Evolutionary conservation across 1,140 invertebrate species (phyloP).

Genomic region (Brachionus calyciflorus): DNA sequence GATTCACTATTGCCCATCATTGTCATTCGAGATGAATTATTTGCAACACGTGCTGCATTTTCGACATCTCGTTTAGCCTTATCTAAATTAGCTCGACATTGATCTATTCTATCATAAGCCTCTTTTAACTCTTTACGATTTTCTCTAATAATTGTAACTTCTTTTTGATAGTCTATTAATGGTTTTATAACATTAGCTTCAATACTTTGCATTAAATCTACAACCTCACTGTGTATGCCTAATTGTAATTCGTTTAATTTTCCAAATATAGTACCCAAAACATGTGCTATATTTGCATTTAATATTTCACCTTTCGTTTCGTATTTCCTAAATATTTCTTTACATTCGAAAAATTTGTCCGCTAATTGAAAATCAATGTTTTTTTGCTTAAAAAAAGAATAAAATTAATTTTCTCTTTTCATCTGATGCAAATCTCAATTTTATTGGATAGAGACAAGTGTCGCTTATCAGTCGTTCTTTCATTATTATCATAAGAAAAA

Average conservation of each 20-base stretch:
- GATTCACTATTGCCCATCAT: constrained; percentile 17
- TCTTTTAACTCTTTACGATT: constrained; percentile 39
- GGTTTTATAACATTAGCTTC: constrained; percentile 14
- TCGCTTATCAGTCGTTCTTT: no score
- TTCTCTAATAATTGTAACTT: neutral
- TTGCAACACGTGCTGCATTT: neutral
- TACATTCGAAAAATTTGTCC: constrained; percentile 35
- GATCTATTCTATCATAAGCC: constrained; percentile 35
- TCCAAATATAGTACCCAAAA: constrained; percentile 12
- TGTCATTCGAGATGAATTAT: neutral
- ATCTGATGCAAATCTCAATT: no score
- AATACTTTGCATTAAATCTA: constrained; percentile 7
- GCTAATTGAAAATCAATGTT: constrained; percentile 23
- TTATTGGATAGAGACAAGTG: no score
- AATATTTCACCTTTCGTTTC: constrained; percentile 26
- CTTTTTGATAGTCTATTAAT: constrained; percentile 35
- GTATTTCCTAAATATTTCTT: constrained; percentile 22
- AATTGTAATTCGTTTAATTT: constrained; percentile 6
- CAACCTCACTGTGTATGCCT: neutral
- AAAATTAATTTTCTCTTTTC: no score
- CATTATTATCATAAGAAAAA: no score
- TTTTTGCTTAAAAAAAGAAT: neutral
- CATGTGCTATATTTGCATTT: constrained; percentile 4
- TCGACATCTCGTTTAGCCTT: constrained; percentile 33
- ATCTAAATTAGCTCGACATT: constrained; percentile 23